Conservation (phyloP, 2,888 invertebrate species). For the Creontiades dilutus region DNA sequence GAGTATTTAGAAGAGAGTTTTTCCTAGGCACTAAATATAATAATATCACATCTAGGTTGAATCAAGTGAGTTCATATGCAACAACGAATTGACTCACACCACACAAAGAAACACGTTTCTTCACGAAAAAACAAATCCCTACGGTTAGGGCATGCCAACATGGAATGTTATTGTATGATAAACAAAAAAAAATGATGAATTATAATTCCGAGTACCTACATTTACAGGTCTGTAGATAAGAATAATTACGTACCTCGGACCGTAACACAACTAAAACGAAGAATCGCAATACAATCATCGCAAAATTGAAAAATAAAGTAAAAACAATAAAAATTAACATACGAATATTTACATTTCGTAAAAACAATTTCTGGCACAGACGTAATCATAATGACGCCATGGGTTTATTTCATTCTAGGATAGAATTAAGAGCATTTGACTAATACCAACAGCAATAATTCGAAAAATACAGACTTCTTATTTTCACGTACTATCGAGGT, state of each 20-base stretch:
- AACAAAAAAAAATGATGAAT: neutral
- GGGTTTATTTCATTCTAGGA: neutral
- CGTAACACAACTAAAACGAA: neutral
- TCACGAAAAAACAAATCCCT: neutral
- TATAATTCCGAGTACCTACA: slow-evolving; percentile 28
- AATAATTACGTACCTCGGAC: neutral
- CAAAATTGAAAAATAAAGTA: neutral
- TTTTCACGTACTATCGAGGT: neutral
- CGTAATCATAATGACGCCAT: neutral
- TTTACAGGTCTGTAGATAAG: neutral
- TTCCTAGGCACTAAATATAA: slow-evolving; percentile 41
- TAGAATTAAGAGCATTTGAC: neutral
- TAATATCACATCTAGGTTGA: slow-evolving; percentile 59
- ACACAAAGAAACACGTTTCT: neutral
- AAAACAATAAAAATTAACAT: neutral
- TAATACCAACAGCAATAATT: neutral
- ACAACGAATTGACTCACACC: slow-evolving; percentile 20
- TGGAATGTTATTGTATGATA: slow-evolving; percentile 49
- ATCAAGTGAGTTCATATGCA: neutral
- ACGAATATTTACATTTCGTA: neutral
- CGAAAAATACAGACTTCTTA: neutral
- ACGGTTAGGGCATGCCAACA: neutral
- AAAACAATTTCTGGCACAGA: neutral
- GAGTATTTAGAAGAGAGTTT: slow-evolving; percentile 33
- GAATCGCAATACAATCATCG: neutral